A percentile compares a stretch with the other conserved stretches of the same genome.
These are phyloP conservation scores for Strigamia crassipes DNA, from an alignment of 2,888 invertebrate genomes.

Conservation along the genomic window DNA sequence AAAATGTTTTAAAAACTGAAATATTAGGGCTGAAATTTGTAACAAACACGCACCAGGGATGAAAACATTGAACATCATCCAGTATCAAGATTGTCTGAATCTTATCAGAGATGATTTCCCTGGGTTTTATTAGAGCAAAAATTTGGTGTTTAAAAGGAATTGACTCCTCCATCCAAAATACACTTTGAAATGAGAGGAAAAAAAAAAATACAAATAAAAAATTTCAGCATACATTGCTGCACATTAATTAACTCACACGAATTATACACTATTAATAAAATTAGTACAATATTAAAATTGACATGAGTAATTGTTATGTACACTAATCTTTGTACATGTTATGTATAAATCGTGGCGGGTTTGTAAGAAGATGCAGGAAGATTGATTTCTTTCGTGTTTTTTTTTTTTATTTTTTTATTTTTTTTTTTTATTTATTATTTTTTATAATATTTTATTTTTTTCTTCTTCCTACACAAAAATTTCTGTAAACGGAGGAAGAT, in stretches of 20 bases:
- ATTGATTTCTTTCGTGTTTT: constrained; percentile 20
- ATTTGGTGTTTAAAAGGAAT: constrained; percentile 27
- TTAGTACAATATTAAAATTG: constrained; percentile 47
- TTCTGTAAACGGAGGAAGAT: constrained; percentile 10
- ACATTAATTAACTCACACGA: constrained; percentile 51
- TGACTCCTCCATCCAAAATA: constrained; percentile 1
- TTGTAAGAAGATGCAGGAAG: constrained; percentile 40
- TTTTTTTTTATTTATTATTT: neutral
- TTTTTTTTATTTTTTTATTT: constrained; percentile 6
- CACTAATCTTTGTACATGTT: constrained; percentile 51
- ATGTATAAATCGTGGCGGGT: constrained; percentile 47
- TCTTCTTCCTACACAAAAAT: constrained; percentile 25
- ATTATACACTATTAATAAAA: constrained; percentile 50
- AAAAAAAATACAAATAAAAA: constrained; percentile 23
- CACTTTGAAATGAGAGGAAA: constrained; percentile 13
- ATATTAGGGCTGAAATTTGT: neutral
- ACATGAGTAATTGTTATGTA: constrained; percentile 48
- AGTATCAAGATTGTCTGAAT: constrained; percentile 35
- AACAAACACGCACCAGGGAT: constrained; percentile 2
- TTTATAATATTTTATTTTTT: neutral
- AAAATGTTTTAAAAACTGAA: neutral
- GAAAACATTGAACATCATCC: constrained; percentile 29
- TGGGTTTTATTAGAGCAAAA: constrained; percentile 36
- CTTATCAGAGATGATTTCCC: constrained; percentile 22
- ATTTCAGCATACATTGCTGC: constrained; percentile 51